These are phyloP conservation scores for Margarornis squamiger DNA, from an alignment of 2,797 vertebrate species.

Conservation along the genomic window DNA sequence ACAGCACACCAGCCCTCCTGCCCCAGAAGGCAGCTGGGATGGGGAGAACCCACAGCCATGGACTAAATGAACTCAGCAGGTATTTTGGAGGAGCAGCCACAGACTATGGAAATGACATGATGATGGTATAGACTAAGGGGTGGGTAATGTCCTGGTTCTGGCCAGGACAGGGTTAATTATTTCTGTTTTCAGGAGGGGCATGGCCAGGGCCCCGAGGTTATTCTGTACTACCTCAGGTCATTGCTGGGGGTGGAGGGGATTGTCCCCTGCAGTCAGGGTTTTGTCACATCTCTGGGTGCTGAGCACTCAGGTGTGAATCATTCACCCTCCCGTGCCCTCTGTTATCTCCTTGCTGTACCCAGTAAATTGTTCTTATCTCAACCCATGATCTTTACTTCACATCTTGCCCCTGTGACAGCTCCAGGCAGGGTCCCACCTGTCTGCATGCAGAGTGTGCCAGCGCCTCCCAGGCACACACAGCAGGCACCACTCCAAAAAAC, in stretches of 20 bases:
- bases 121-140: neutral
- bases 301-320: no score
- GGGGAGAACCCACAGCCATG: neutral
- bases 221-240: neutral
- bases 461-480: neutral
- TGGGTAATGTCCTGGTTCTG: neutral
- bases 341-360: neutral
- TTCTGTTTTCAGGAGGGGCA: neutral
- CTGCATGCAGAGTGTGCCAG: accelerated
- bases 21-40: neutral
- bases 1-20: neutral
- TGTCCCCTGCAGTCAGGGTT: neutral
- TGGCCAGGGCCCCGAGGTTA: neutral
- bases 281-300: neutral
- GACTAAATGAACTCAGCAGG: neutral
- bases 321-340: no score
- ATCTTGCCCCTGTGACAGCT: neutral
- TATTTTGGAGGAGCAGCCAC: neutral
- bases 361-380: neutral
- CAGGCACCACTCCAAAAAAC: neutral
- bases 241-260: neutral
- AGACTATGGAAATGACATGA: neutral
- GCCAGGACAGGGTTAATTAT: neutral
- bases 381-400: neutral
- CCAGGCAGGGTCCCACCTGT: neutral